Conservation (phyloP, 2,888 invertebrate species). For the Ptilodon capucinus region DNA sequence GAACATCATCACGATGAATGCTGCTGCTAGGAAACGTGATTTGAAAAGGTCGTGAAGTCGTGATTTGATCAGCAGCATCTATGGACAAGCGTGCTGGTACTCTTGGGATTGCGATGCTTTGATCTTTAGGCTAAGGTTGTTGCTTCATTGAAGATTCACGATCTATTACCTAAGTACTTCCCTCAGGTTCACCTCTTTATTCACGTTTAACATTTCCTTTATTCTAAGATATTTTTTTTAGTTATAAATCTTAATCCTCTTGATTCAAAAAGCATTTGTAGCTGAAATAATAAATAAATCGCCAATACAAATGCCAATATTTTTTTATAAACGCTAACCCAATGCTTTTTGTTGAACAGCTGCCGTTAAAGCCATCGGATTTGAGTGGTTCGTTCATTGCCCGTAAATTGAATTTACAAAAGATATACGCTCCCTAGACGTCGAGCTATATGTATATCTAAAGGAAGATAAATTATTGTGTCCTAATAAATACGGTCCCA, state of each 20-base stretch:
- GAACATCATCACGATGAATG: conserved; percentile 7
- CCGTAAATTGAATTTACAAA: conserved; percentile 29
- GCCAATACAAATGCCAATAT: too few relatives aligned
- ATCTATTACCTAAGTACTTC: background rate
- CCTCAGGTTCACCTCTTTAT: background rate
- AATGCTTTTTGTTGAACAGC: background rate
- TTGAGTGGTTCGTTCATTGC: conserved; percentile 5
- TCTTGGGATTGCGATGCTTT: conserved; percentile 10
- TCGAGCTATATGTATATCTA: too few relatives aligned
- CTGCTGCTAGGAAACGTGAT: conserved; percentile 19
- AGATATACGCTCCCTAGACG: conserved; percentile 15
- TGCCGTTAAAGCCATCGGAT: background rate
- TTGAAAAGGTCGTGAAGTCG: conserved; percentile 29
- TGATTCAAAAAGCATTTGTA: too few relatives aligned
- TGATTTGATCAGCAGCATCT: conserved; percentile 24
- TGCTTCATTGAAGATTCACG: background rate
- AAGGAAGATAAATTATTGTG: background rate
- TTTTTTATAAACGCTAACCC: background rate
- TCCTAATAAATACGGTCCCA: background rate
- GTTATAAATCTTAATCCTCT: too few relatives aligned
- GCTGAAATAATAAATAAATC: too few relatives aligned
- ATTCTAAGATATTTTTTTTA: too few relatives aligned
- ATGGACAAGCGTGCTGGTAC: conserved; percentile 27
- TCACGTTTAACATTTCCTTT: background rate
- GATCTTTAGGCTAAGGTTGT: background rate